Conservation (phyloP, 2,797 vertebrate genomes). For the Diplodus puntazzo region DNA sequence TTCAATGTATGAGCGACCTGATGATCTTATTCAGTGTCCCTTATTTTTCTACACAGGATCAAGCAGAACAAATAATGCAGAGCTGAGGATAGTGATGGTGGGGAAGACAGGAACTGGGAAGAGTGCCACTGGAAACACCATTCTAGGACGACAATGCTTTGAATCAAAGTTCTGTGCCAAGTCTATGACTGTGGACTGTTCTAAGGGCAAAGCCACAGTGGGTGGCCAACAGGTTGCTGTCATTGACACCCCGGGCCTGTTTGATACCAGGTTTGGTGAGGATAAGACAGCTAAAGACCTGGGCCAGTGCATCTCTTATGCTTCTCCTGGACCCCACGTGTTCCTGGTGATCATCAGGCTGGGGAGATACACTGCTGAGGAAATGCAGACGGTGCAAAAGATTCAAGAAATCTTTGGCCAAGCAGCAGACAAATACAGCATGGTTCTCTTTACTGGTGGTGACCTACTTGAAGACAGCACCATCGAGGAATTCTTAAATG, state of each 20-base stretch:
- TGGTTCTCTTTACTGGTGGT: conserved; percentile 34
- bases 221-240: background rate
- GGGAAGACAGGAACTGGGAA: conserved; percentile 9
- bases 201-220: rapidly evolving
- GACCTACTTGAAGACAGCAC: background rate
- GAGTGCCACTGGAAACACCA: conserved; percentile 12
- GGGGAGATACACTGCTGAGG: conserved; percentile 20
- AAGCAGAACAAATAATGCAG: background rate
- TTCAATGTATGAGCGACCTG: too few species aligned
- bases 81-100: conserved; percentile 19
- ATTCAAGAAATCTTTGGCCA: conserved; percentile 33
- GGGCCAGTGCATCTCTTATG: background rate
- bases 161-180: background rate
- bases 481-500: conserved; percentile 6
- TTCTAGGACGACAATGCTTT: background rate
- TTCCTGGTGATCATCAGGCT: conserved; percentile 23
- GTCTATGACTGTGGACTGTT: background rate
- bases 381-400: background rate
- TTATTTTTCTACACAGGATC: background rate
- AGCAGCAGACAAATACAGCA: conserved; percentile 34
- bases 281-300: background rate
- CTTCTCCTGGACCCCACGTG: conserved; percentile 36
- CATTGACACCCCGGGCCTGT: conserved; percentile 21
- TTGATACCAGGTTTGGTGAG: background rate
- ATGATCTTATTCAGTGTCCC: background rate